A percentile compares a stretch with the other conserved stretches of the same genome.
phyloP scores from a whole-genome alignment of 2,797 vertebrate species.

The Onychomys torridus region DNA sequence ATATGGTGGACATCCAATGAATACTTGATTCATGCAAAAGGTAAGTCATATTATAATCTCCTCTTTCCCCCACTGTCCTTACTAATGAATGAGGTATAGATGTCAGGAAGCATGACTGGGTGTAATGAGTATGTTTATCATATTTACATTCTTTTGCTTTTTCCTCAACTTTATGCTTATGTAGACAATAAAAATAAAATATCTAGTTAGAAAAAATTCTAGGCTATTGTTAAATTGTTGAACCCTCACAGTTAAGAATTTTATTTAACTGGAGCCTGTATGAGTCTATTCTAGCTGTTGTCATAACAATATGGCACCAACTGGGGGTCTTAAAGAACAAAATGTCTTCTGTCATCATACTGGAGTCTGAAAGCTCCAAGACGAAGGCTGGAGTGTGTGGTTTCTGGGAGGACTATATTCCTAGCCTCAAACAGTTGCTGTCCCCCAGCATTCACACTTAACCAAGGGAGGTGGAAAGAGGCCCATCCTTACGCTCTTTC shows the following conservation, averaged over 20 bases:
- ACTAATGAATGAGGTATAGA: background rate
- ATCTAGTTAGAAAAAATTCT: background rate
- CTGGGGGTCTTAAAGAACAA: background rate
- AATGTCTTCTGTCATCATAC: background rate
- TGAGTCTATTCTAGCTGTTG: background rate
- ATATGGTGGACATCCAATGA: background rate
- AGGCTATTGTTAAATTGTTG: background rate
- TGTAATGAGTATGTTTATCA: background rate
- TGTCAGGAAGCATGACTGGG: background rate
- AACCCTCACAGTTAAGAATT: constrained; percentile 8
- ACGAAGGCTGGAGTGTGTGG: background rate
- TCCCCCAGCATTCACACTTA: background rate
- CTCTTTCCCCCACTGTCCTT: background rate
- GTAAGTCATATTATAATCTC: background rate
- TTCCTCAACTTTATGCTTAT: background rate
- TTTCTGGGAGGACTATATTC: background rate
- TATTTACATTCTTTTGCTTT: background rate
- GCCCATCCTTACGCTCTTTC: background rate
- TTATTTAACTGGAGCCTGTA: background rate
- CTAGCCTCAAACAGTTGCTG: background rate
- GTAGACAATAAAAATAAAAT: constrained; percentile 12
- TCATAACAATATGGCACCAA: background rate
- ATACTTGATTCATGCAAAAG: background rate
- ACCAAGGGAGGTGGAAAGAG: background rate
- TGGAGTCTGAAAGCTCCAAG: background rate